Percentiles rank a stretch among this genome's conserved stretches.
These are phyloP conservation scores for Melozone crissalis DNA, from an alignment of 2,113 vertebrate species.

Conservation along the genomic window DNA sequence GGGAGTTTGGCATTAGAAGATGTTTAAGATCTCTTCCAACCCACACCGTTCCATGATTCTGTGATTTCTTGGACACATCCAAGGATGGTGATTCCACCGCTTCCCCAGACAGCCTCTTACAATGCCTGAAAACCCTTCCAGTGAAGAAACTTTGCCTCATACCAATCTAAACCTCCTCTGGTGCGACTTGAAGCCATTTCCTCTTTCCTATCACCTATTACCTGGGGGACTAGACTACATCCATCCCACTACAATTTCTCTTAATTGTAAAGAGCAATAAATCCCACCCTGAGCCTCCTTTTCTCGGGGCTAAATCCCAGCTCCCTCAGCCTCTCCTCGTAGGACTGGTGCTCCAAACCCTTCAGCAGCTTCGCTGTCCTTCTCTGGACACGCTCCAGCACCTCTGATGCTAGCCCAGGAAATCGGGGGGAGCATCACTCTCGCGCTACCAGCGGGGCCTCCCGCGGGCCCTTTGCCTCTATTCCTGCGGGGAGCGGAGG, in stretches of 20 bases:
- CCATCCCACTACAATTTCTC: neutral
- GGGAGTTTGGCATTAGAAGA: too few species aligned
- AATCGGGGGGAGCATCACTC: neutral
- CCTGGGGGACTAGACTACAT: neutral
- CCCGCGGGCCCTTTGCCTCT: neutral
- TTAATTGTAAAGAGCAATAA: too few species aligned
- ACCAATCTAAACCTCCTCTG: neutral
- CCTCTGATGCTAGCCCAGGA: too few species aligned
- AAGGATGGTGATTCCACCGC: neutral
- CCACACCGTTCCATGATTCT: neutral
- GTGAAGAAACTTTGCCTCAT: neutral
- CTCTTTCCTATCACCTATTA: neutral
- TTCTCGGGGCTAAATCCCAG: neutral
- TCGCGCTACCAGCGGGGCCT: accelerated
- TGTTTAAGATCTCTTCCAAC: neutral
- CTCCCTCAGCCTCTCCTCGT: neutral
- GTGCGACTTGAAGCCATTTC: neutral
- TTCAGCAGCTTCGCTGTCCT: neutral
- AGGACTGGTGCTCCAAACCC: neutral
- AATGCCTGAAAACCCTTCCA: neutral
- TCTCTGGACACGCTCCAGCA: neutral
- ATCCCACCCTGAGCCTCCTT: neutral
- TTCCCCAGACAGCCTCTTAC: neutral
- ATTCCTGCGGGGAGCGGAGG: neutral
- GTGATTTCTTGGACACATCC: neutral